Conservation (phyloP, 2,113 vertebrate species). For the Mesitornis unicolor region DNA sequence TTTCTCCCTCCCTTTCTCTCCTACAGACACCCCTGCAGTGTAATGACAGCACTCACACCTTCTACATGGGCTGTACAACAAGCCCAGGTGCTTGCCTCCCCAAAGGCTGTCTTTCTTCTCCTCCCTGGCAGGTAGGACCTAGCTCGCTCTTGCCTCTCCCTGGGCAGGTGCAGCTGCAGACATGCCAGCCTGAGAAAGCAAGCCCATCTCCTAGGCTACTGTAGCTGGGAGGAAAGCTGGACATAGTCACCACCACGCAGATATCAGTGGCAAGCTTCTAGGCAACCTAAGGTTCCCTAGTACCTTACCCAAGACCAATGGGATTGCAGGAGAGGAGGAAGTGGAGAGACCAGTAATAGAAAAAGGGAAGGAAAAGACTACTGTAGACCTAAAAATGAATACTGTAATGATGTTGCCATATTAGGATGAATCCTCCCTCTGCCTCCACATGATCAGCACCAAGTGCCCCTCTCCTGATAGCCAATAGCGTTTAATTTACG, state of each 20-base stretch:
- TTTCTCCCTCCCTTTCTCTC: not conserved
- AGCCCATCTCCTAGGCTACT: not conserved
- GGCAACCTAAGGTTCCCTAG: not conserved
- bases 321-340: not conserved
- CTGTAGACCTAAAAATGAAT: not conserved
- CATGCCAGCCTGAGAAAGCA: not conserved
- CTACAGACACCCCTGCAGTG: not conserved
- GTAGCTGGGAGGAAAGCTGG: not conserved
- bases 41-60: not conserved
- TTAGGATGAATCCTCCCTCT: not conserved
- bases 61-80: accelerated
- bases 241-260: not conserved
- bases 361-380: not conserved
- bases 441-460: not conserved
- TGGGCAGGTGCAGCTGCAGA: not conserved
- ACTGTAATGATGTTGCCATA: not conserved
- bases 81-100: not conserved
- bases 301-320: not conserved
- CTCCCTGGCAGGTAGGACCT: not conserved
- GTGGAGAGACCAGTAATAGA: not conserved
- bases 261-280: not conserved
- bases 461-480: too few species aligned
- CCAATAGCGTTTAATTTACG: too few species aligned
- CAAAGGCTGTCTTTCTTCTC: not conserved
- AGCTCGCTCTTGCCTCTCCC: not conserved